Evolutionary conservation across 2,113 vertebrate genomes (phyloP).

Genomic region (Oryzias celebensis): DNA sequence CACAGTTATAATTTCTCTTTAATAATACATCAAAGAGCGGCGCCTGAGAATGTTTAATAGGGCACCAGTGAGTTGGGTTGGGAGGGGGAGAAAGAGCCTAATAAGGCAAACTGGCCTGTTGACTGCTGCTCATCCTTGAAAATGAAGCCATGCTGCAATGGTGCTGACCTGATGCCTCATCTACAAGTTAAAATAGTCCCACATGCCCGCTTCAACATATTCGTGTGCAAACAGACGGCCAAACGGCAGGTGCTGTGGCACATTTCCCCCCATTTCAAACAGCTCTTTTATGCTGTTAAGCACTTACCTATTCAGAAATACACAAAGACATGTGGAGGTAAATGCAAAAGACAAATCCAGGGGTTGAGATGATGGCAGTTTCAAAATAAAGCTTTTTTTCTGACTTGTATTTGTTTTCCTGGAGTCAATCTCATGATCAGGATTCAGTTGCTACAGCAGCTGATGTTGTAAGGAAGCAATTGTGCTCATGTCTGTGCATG

Average conservation of each 20-base stretch:
- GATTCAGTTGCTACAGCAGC: constrained; percentile 75
- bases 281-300: constrained; percentile 74
- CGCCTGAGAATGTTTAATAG: constrained; percentile 48
- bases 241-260: constrained; percentile 73
- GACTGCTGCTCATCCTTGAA: constrained; percentile 69
- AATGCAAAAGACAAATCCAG: constrained; percentile 64
- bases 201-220: constrained; percentile 68
- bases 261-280: constrained; percentile 57
- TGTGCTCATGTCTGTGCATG: constrained; percentile 72
- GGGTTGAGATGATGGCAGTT: constrained; percentile 31
- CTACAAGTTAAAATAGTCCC: constrained; percentile 77
- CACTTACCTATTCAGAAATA: constrained; percentile 69
- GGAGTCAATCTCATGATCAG: constrained; percentile 57
- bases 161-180: constrained; percentile 73
- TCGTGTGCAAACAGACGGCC: constrained; percentile 71
- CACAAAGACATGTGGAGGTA: constrained; percentile 70
- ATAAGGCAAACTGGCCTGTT: constrained; percentile 61
- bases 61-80: constrained; percentile 39
- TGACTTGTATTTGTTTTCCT: constrained; percentile 7
- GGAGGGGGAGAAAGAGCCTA: constrained; percentile 51
- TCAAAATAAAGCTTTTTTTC: constrained; percentile 34
- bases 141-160: constrained; percentile 63
- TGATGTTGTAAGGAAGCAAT: constrained; percentile 71
- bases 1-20: constrained; percentile 64
- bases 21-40: constrained; percentile 67